Conservation (phyloP, 2,888 invertebrate genomes). For the Torymus auratus region DNA sequence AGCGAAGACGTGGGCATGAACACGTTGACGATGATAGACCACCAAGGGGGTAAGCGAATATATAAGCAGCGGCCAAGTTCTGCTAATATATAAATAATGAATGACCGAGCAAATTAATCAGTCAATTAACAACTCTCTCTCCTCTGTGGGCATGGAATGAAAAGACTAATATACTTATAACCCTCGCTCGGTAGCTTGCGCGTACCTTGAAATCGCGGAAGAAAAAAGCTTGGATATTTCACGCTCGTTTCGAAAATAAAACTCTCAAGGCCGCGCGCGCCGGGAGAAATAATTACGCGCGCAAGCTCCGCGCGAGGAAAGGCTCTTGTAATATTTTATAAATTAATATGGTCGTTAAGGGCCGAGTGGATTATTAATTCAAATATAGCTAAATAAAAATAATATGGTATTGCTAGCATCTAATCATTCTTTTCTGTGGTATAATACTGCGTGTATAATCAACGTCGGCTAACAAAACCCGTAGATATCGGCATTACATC, state of each 20-base stretch:
- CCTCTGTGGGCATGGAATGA: too few relatives aligned
- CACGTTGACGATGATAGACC: conserved; percentile 92
- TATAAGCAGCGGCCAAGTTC: background rate
- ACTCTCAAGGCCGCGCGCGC: too few relatives aligned
- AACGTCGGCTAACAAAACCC: background rate
- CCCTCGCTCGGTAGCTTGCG: too few relatives aligned
- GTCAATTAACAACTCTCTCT: conserved; percentile 20
- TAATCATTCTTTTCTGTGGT: conserved; percentile 25
- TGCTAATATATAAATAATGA: background rate
- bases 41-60: conserved; percentile 94
- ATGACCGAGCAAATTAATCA: conserved; percentile 28
- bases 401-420: conserved; percentile 24
- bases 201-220: too few relatives aligned
- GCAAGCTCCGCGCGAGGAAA: too few relatives aligned
- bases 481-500: background rate
- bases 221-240: too few relatives aligned
- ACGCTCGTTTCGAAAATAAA: too few relatives aligned
- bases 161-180: too few relatives aligned
- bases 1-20: conserved; percentile 95
- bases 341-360: too few relatives aligned
- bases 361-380: conserved; percentile 19
- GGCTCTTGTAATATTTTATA: too few relatives aligned
- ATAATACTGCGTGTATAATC: conserved; percentile 6
- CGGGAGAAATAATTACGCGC: too few relatives aligned
- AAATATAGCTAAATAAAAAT: conserved; percentile 6